Base-by-base conservation (phyloP, 2,113 vertebrate species). In the Silurus meridionalis region DNA sequence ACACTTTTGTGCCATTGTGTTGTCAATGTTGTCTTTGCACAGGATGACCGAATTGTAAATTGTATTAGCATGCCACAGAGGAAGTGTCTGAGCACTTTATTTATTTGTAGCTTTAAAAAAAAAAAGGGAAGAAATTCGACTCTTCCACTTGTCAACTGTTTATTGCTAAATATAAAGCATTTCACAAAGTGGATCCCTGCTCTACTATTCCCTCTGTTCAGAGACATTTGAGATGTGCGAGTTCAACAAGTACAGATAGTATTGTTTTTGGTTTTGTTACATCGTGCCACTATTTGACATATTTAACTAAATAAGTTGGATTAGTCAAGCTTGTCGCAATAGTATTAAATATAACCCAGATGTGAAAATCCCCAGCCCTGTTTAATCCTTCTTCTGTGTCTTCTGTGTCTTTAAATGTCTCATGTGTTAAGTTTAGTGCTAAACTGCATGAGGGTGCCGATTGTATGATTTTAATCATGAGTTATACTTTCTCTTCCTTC, bases 261-360 rank as follows among this genome's bases (percentile, higher is more conserved):
- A 87, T 87, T 78, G 86, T 66, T 83, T 83, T 78, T 48, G 25
- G 21, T 75, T 61, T 87, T 87, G 71, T 83, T 77, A 64, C 71
- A 75, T 77, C 77, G 80, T 87, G 85, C 71, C 85, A 87, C 80
- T 58, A 77, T 87, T 83, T 86, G 53, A 86, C 85, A 82, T 82
- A 66, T 64, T 86, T 75, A 82, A 83, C 57, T 80, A 46, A 85
- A 66, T 19, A 79, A n/a, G 77, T 66, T 77, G 85, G 58, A 57
- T 87, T 83, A 77, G 71, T 77, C 64, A 75, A 87, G 61, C 85
- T 83, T 87, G 86, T 87, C 52, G 8, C 57, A 83, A 83, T 83
- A 87, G 86, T 87, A 87, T 87, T 87, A 83, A 87, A 87, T 87
- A 83, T 66, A 66, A 82, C n/a, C 55, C 53, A 72, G 19, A 23